Evolutionary conservation across 2,888 invertebrate species (phyloP), one percentile per base, ranked within the genome.

Genomic region (Diarsia brunnea): DNA sequence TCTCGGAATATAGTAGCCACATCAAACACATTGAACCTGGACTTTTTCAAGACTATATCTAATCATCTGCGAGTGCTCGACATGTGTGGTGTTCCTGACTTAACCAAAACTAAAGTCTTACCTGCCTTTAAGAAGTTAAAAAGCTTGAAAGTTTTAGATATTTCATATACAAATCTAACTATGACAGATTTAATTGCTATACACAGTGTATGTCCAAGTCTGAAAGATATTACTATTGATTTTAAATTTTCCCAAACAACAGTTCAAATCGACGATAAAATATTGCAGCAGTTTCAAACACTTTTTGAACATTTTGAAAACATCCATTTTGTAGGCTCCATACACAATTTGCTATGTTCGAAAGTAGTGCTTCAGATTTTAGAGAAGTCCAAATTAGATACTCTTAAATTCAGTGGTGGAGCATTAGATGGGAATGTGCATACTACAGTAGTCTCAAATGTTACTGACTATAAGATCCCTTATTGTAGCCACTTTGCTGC

Each of bases 141-240:
- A 80, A 84, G 77, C 61, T 86, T 96, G 71, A 90, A 89, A 83
- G 88, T 89, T 47, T 85, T 96, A 66, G 92, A 96, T 90, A 88
- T 96, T 38, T 91, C 95, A 4, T 95, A 92, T 69, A 96, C 96
- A 61, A 90, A 91, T 70, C 90, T 95, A 45, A 90, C 79, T 73
- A 85, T 95, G 24, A 47, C 86, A 58, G 94, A 96, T 90, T 91
- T 95, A 66, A 51, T 92, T 68, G 91, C 92, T 51, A 89, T 95
- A 38, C 88, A 92, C 81, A 83, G 89, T 68, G 72, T 80, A 11
- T 95, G 95, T 79, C 92, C 94, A 19, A 92, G 92, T 66, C 89
- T 96, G 47, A 93, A 91, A 84, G 91, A 93, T 81, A 84, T 95
- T 31, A 87, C 90, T 53, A 86, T 95, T 19, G 92, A 95, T 81